Percentiles rank a stretch among this genome's conserved stretches.
phyloP scores from a whole-genome alignment of 2,797 vertebrate species.

The Phataginus tricuspis region DNA sequence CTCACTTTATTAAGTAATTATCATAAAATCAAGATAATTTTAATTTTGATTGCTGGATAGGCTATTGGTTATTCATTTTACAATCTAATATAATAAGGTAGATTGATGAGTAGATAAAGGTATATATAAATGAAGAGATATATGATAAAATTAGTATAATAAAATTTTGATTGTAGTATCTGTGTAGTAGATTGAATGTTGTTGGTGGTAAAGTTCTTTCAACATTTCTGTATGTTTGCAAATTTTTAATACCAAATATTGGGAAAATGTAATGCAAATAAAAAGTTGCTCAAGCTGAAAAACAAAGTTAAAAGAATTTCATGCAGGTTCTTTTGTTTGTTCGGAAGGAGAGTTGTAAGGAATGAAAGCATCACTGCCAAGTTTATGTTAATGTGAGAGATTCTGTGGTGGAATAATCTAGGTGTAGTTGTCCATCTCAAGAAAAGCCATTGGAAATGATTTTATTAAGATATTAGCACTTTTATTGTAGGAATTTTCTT shows the following conservation, averaged over 20 bases:
- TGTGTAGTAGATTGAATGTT: not conserved
- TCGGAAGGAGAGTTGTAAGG: not conserved
- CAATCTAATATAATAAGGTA: slow-evolving; percentile 11
- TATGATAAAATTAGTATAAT: not conserved
- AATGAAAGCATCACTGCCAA: not conserved
- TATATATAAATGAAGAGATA: not conserved
- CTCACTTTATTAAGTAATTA: slow-evolving; percentile 48
- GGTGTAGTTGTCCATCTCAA: not conserved
- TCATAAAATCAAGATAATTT: slow-evolving; percentile 40
- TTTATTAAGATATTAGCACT: slow-evolving; percentile 21
- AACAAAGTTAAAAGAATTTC: not conserved
- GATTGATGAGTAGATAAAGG: not conserved
- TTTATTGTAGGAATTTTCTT: slow-evolving; percentile 44
- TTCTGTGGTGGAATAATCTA: not conserved
- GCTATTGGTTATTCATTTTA: slow-evolving; percentile 39
- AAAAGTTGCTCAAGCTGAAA: not conserved
- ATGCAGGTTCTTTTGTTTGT: not conserved
- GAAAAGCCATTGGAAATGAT: not conserved
- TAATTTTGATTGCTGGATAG: slow-evolving; percentile 10
- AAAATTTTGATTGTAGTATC: not conserved
- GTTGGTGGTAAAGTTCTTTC: not conserved
- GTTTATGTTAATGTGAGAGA: not conserved
- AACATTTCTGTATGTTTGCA: not conserved
- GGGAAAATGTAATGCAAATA: not conserved
- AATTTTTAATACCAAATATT: slow-evolving; percentile 1